Base-by-base conservation (phyloP, 1,140 invertebrate species). In the Laodelphax striatellus region DNA sequence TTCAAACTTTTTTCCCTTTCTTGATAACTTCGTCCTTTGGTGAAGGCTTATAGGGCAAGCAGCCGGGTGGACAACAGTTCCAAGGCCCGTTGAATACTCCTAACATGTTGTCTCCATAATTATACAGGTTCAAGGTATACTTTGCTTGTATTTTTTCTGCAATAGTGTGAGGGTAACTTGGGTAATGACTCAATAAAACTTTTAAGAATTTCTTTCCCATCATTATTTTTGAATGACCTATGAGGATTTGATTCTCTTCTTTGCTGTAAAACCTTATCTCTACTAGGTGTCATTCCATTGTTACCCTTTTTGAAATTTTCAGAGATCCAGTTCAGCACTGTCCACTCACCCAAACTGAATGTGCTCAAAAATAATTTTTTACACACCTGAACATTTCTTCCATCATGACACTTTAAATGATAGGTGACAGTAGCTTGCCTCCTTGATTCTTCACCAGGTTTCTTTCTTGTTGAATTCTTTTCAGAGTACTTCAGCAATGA, bases 91-190 rank as follows among this genome's bases (percentile, higher is more conserved):
- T 22, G 41, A 21, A 43, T 34, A 57, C 14, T 24, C 38, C 24
- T 31, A 44, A 24, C 56, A 16, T 21, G 41, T 22, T 57, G 41
- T 62, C 55, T 58, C 60, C 42, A 61, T n/a, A n/a, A n/a, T n/a
- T 44, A 56, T 10, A 57, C 31, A 13, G 52, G 60, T 56, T 61
- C 60, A 21, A 61, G 16, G 43, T 56, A 61, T 42, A 61, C 17
- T 57, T 61, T 61, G 19, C n/a, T 41, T 19, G 31, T 56, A 28
- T 42, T 34, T n/a, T 57, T 61, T 28, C 58, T 22, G 52, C 58
- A 60, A 42, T 60, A 60, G 52, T 60, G 58, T 28, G 58, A 61
- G 16, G 60, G 60, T 13, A 61, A 34, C 24, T 61, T 61, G 38
- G 60, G 60, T 13, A 61, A 22, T 14, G 21, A 16, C 28, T 61